A percentile compares a stretch with the other conserved stretches of the same genome.
These are phyloP conservation scores for Ostrea denselamellosa DNA, from an alignment of 1,140 invertebrate genomes.

Conservation along the genomic window DNA sequence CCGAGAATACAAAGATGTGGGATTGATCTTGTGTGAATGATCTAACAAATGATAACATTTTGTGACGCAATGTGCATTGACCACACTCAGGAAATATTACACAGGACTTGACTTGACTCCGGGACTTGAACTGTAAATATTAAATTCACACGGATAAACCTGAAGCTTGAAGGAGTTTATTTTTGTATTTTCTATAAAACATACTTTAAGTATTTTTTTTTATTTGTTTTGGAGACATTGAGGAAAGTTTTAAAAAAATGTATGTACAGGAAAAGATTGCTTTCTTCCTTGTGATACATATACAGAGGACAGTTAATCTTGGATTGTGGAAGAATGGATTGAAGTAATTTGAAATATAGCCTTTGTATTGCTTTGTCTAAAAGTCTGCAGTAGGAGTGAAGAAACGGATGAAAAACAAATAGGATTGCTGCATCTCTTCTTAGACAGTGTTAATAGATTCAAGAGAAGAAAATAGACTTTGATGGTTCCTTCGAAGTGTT, in stretches of 20 bases:
- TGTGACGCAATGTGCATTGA: conserved; percentile 12
- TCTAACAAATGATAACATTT: neutral
- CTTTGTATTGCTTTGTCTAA: conserved; percentile 20
- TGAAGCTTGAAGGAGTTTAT: neutral
- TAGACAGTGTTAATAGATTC: conserved; percentile 36
- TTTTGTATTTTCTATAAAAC: neutral
- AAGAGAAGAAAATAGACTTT: conserved; percentile 27
- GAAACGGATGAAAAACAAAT: neutral
- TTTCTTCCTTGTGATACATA: neutral
- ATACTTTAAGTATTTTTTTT: neutral
- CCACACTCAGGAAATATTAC: conserved; percentile 22
- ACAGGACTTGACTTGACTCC: neutral
- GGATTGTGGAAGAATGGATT: neutral
- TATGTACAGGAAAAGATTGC: neutral
- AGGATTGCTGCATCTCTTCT: conserved; percentile 9
- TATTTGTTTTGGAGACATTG: neutral
- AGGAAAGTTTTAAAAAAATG: neutral
- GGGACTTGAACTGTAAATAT: neutral
- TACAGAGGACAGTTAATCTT: neutral
- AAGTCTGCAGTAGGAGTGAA: neutral
- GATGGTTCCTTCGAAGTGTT: conserved; percentile 15
- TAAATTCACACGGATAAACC: neutral
- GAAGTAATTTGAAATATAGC: neutral
- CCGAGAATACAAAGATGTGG: neutral
- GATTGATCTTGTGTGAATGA: neutral